Evolutionary conservation across 1,140 invertebrate genomes (phyloP), one percentile per base, ranked within the genome.

Genomic region (Aethina tumida): DNA sequence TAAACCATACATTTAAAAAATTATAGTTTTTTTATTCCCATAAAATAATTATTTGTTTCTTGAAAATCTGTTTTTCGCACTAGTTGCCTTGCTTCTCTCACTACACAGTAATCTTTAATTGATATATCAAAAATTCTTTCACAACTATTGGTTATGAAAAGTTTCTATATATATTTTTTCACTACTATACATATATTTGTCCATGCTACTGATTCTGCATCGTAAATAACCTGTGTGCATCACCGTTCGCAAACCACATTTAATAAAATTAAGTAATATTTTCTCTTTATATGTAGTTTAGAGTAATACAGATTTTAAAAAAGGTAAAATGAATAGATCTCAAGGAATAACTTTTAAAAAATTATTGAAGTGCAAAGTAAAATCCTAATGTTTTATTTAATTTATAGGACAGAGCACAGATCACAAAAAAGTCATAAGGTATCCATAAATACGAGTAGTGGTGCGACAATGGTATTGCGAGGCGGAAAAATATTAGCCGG

Each of bases 401-500:
- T 30, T 30, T 30, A 9, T 10, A 30, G 29, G 29, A 30, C 10
- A 2, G 29, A 30, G 17, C 29, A n/a, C n/a, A n/a, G 29, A 4
- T 14, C 43, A 3, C 35, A 33, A n/a, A 45, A 42, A 28, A 43
- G 52, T 5, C 41, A 50, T 24, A 41, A 45, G 10, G 45, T 41
- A 8, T 42, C 41, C 3, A 41, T 36, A 14, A 39, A 45, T n/a
- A 36, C 46, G 27, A 43, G 43, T 21, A 30, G 36, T 2, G 31
- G 21, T 16, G 41, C 34, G 14, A 39, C 42, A 20, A 43, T 50
- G 8, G 34, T 48, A 21, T 21, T 56, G 15, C 37, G 53, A 34
- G 45, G 41, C 24, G 50, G 55, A 31, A 59, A 58, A 45, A 32
- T 59, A 30, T 39, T 45, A 35, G 27, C 39, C 24, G 47, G 38